Percentiles rank a stretch among this genome's conserved stretches.
These are phyloP conservation scores for Zaprionus capensis DNA, from an alignment of 1,140 invertebrate species.

Conservation along the genomic window DNA sequence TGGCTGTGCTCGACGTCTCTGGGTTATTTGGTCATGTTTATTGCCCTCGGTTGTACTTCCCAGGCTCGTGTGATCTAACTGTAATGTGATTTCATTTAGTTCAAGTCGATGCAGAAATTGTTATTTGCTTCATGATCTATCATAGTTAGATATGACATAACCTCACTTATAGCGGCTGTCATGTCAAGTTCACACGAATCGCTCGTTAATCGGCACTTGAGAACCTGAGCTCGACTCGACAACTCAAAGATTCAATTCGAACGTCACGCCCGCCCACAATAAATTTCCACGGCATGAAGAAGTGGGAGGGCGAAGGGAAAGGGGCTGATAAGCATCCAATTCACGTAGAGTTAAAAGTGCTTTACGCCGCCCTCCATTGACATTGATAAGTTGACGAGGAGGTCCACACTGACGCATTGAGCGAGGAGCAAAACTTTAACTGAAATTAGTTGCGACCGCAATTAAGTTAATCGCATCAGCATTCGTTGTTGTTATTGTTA, in stretches of 20 bases:
- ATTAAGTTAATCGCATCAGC: conserved; percentile 65
- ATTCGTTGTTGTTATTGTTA: conserved; percentile 11
- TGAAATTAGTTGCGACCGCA: conserved; percentile 57
- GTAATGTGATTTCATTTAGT: not conserved
- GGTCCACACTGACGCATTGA: conserved; percentile 27
- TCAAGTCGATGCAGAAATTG: not conserved
- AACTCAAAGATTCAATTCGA: not conserved
- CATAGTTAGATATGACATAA: conserved; percentile 3
- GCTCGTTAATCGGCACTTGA: not conserved
- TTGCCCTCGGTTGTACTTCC: not conserved
- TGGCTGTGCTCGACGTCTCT: not conserved
- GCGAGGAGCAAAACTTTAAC: conserved; percentile 22
- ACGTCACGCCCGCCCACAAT: conserved; percentile 36
- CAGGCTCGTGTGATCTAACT: not conserved
- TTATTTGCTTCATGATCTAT: conserved; percentile 7
- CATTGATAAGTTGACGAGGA: conserved; percentile 45
- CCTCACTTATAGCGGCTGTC: conserved; percentile 7
- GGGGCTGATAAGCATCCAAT: conserved; percentile 41
- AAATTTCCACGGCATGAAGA: conserved; percentile 7
- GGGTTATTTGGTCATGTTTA: not conserved
- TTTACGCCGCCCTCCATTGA: conserved; percentile 29
- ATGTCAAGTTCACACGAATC: conserved; percentile 27
- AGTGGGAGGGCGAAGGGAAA: not conserved
- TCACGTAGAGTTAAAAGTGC: conserved; percentile 43
- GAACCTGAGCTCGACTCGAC: conserved; percentile 12